These are phyloP conservation scores for Charadrius vociferus DNA, from an alignment of 2,113 vertebrate genomes.

Conservation along the genomic window DNA sequence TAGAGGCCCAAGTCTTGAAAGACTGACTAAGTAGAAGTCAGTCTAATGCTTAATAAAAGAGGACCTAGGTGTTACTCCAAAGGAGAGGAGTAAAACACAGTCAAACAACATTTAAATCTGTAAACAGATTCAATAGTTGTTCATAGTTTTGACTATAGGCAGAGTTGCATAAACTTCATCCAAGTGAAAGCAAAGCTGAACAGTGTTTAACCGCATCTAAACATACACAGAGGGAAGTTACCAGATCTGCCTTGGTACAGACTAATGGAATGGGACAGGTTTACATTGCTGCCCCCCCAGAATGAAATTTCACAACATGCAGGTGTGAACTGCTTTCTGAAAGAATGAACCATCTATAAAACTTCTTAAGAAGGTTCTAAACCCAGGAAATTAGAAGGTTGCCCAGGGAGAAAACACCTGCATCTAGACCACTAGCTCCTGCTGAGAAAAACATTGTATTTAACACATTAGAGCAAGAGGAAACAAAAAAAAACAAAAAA, in stretches of 20 bases:
- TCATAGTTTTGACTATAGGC: background rate
- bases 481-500: too few relatives aligned
- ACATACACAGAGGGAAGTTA: background rate
- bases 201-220: background rate
- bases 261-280: background rate
- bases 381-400: background rate
- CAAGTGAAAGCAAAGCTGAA: background rate
- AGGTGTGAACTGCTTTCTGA: background rate
- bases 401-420: background rate
- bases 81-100: background rate
- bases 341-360: background rate
- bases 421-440: background rate
- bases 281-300: background rate
- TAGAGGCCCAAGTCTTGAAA: background rate
- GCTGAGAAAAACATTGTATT: background rate
- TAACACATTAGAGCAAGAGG: background rate
- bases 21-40: background rate
- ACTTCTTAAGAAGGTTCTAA: background rate
- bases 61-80: background rate
- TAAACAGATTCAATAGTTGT: background rate
- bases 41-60: background rate
- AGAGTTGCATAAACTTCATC: background rate
- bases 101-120: background rate
- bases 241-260: background rate
- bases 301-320: background rate